Percentiles rank a stretch among this genome's conserved stretches.
These are phyloP conservation scores for Amphimallon solstitiale DNA, from an alignment of 2,888 invertebrate species.

Conservation along the genomic window DNA sequence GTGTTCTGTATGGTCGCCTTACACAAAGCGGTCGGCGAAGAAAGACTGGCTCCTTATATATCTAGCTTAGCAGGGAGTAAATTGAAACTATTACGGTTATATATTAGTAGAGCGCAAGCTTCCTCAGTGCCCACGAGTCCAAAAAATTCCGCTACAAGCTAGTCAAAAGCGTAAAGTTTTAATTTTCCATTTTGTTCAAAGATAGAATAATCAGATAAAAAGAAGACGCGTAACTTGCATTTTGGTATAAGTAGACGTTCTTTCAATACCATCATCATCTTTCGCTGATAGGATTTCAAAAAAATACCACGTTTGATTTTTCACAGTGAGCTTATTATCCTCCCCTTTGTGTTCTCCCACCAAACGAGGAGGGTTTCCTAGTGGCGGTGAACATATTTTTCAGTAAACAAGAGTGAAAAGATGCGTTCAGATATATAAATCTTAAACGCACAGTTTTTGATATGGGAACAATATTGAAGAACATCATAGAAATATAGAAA, in stretches of 20 bases:
- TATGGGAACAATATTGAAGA: too few species aligned
- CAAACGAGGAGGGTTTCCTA: too few species aligned
- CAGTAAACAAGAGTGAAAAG: too few species aligned
- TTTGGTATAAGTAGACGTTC: constrained; percentile 18
- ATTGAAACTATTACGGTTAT: constrained; percentile 83
- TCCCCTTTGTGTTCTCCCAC: too few species aligned
- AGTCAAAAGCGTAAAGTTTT: constrained; percentile 30
- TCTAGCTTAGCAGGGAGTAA: constrained; percentile 88
- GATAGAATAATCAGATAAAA: neutral
- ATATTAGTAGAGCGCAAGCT: constrained; percentile 74
- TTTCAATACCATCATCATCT: constrained; percentile 10
- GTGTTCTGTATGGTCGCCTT: constrained; percentile 98
- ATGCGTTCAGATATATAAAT: too few species aligned
- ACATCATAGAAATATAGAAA: neutral
- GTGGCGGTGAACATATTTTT: too few species aligned
- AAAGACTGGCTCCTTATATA: constrained; percentile 83
- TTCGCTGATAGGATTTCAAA: neutral
- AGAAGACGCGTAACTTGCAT: constrained; percentile 24
- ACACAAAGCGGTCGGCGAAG: constrained; percentile 89
- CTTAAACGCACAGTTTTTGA: too few species aligned
- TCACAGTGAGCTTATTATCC: too few species aligned
- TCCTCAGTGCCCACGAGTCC: constrained; percentile 62
- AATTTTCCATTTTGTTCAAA: neutral
- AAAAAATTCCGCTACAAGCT: constrained; percentile 44
- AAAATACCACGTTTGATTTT: neutral